Base-by-base conservation (phyloP, 2,113 vertebrate species). In the Uria lomvia region DNA sequence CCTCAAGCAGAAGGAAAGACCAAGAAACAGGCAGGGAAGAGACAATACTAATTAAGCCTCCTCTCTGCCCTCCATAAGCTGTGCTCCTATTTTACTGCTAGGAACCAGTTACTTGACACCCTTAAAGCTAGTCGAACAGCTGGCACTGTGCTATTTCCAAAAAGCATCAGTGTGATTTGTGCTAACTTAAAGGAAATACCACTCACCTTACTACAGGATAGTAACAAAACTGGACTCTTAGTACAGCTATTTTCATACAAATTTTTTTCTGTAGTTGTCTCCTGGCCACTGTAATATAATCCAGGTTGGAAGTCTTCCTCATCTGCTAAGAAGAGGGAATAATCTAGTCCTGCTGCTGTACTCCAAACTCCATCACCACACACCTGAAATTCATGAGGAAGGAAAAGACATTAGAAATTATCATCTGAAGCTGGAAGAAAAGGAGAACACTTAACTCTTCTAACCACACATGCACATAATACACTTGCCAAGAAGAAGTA, bases 261-360 rank as follows among this genome's bases (percentile, higher is more conserved):
- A 62, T 17, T 92, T 9, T 91, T 86, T 96, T 98, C 97, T 94
- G 96, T 94, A 45, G 85, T 97, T 81, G 98, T 97, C 97, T 99
- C 99, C 89, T 97, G 98, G 21, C 99, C 99, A 94, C 99, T 99
- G 94, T 99, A 99, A 97, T 99, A 99, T 42, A 99, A 97, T 53
- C 98, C 99, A 95, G 99, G 99, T 83, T 99, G 99, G 94, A 99
- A 99, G 75, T 99, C 99, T 94, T 99, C 98, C 73, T 99, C 99
- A 62, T 99, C 99, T 40, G 98, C 99, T 63, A 99, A 96, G 79
- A 99, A 98, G 24, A 99, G 95, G 45, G 99, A 99, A 98, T 99
- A 99, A 91, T 98, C 98, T 58, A 98, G 98, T 62, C 99, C 99
- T 2, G 99, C 99, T 26, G 98, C 99, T 26, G 98, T 53, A 74